phyloP scores from a whole-genome alignment of 2,113 vertebrate species.

The Oncorhynchus nerka region DNA sequence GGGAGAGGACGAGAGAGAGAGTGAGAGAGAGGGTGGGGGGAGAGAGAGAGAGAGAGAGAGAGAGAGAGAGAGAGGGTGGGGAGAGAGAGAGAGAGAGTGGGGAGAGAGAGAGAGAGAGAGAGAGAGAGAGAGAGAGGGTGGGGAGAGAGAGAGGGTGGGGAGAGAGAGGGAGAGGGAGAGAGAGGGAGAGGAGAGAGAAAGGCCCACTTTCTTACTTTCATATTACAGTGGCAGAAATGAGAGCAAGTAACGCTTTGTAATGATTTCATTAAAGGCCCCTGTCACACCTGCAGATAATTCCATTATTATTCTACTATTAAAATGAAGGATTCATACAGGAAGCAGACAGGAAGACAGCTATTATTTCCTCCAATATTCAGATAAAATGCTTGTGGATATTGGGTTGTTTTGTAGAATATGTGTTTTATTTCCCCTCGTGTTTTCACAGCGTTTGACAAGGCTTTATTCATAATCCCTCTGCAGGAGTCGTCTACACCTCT shows the following conservation, averaged over 20 bases:
- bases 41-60: too few relatives aligned
- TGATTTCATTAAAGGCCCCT: slow-evolving; percentile 77
- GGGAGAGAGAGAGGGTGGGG: too few relatives aligned
- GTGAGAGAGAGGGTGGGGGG: too few relatives aligned
- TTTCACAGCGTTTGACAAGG: too few relatives aligned
- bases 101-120: rapidly evolving
- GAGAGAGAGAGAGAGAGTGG: background rate
- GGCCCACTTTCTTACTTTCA: too few relatives aligned
- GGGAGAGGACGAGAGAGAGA: rapidly evolving
- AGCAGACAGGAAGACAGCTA: slow-evolving; percentile 67
- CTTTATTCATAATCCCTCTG: too few relatives aligned
- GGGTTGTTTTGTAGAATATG: too few relatives aligned
- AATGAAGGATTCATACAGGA: slow-evolving; percentile 76
- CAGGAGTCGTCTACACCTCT: too few relatives aligned
- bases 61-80: background rate
- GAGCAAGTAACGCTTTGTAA: slow-evolving; percentile 67
- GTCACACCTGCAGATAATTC: slow-evolving; percentile 79
- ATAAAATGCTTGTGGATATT: slow-evolving; percentile 20
- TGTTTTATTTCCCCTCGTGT: too few relatives aligned
- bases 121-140: rapidly evolving
- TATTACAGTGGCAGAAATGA: too few relatives aligned
- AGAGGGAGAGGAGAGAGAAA: too few relatives aligned
- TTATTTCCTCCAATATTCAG: slow-evolving; percentile 71
- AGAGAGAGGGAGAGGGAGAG: too few relatives aligned
- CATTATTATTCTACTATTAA: slow-evolving; percentile 78